Base-by-base conservation (phyloP, 2,113 vertebrate species). In the Eptesicus fuscus region DNA sequence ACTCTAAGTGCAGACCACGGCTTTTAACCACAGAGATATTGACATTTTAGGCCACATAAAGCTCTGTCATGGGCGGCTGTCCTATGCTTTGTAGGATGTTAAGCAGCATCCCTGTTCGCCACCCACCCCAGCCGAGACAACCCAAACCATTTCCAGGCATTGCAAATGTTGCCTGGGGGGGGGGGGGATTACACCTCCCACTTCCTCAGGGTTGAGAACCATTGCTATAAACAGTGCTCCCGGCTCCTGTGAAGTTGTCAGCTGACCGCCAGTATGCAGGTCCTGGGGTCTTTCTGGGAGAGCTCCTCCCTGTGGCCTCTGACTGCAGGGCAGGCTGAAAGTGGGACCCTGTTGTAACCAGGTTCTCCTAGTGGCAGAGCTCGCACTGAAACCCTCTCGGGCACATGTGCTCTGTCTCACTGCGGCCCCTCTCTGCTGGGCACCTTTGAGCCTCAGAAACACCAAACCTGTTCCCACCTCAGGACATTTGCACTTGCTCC, bases 391-490 rank as follows among this genome's bases (percentile, higher is more conserved):
- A n/a, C 2, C 61, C 49, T 59, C 37, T 80, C 79, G 25, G 77
- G 51, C 49, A 61, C 42, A 6, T 4, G 5, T 4, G 13, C 59
- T 91, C 42, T n/a, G 14, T 82, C 49, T 87, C 67, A 7, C 9
- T 10, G 3, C 4, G 30, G 40, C 76, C 35, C 4, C 0, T 30
- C 30, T 25, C 10, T 3, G 40, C n/a, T 25, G 9, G n/a, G 7
- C 1, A 25, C 40, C 23, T 44, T n/a, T 63, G 70, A 17, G 63
- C 67, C 51, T 70, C n/a, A 1, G 42, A 22, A 37, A 18, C 18
- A n/a, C 23, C 4, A 9, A 22, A 44, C 14, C 18, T 67, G 32
- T 30, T 32, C n/a, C 70, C 16, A 44, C 56, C 79, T n/a, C n/a
- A 51, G 88, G 51, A 82, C 59, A 32, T 61, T 63, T 91, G 42